Conservation (phyloP, 2,113 vertebrate species). For the human region GRCh38 chr1:207022001-207022500, state of each 20-base stretch:
- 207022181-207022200: constrained; percentile 82
- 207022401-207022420: neutral
- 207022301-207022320: constrained; percentile 85
- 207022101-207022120: constrained; percentile 67
- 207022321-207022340: constrained; percentile 81
- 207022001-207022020: constrained; percentile 87
- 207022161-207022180: constrained; percentile 81
- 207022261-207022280: constrained; percentile 57
- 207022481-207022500: constrained; percentile 17
- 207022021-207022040: constrained; percentile 89
- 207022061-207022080: constrained; percentile 75
- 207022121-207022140: constrained; percentile 71
- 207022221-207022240: constrained; percentile 77
- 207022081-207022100: constrained; percentile 68
- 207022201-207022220: constrained; percentile 71
- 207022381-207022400: neutral
- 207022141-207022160: constrained; percentile 84
- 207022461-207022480: neutral
- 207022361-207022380: constrained; percentile 51
- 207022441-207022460: neutral
- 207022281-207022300: constrained; percentile 82
- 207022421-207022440: neutral
- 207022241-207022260: constrained; percentile 69
- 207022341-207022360: constrained; percentile 26
- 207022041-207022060: constrained; percentile 73